These are phyloP conservation scores for Colletes collaris DNA, from an alignment of 2,888 invertebrate species.

Conservation along the genomic window DNA sequence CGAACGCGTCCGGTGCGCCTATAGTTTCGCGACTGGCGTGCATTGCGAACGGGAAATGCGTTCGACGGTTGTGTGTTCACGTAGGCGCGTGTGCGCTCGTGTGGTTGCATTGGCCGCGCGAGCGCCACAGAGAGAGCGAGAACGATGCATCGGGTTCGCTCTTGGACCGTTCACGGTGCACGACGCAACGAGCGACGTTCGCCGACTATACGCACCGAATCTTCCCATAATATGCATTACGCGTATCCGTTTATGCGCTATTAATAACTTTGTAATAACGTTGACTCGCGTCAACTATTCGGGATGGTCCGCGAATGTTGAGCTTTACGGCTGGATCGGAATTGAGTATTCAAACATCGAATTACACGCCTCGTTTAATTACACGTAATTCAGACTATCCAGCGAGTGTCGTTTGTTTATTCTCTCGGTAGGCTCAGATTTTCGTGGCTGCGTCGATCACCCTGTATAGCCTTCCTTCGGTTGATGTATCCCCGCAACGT, in stretches of 20 bases:
- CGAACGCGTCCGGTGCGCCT: conserved; percentile 51
- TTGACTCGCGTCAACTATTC: conserved; percentile 12
- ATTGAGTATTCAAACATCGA: background rate
- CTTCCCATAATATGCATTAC: conserved; percentile 56
- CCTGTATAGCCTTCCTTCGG: no score
- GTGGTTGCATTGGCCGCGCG: background rate
- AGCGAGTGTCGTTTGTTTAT: no score
- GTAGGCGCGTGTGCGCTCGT: background rate
- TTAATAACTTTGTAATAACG: conserved; percentile 63
- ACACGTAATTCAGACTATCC: no score
- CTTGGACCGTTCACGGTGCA: conserved; percentile 31
- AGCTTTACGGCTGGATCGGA: background rate
- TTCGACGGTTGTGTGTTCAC: background rate
- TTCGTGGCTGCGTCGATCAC: no score
- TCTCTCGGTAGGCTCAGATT: no score
- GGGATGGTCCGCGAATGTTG: background rate
- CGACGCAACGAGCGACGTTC: conserved; percentile 48
- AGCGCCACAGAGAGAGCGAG: conserved; percentile 2
- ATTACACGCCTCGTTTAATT: background rate
- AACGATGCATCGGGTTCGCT: conserved; percentile 17
- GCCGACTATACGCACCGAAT: conserved; percentile 53
- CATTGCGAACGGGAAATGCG: conserved; percentile 40
- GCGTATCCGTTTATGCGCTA: conserved; percentile 40
- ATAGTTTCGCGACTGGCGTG: conserved; percentile 59
- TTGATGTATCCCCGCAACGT: no score